These are phyloP conservation scores for Astreopora myriophthalma DNA, from an alignment of 64 coral and sea anemone genomes.

Conservation along the genomic window DNA sequence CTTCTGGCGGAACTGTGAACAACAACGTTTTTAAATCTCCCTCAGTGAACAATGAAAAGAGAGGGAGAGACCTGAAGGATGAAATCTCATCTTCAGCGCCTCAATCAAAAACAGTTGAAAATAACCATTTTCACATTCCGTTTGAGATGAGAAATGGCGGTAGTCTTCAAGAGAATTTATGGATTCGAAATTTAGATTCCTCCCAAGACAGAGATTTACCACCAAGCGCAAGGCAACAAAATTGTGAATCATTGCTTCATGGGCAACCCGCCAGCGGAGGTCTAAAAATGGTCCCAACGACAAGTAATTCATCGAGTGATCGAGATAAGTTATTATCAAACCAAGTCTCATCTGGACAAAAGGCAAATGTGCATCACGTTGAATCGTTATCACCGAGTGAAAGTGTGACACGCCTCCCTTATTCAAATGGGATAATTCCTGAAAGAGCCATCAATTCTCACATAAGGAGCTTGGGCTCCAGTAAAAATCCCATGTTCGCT, in stretches of 20 bases:
- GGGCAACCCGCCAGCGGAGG: neutral
- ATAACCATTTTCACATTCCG: neutral
- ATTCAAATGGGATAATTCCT: conserved; percentile 7
- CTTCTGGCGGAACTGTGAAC: neutral
- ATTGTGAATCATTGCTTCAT: neutral
- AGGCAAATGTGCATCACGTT: neutral
- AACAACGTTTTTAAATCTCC: neutral
- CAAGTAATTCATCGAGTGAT: neutral
- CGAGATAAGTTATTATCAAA: neutral
- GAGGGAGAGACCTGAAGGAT: neutral
- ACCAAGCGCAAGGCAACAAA: neutral
- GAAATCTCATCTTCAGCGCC: neutral
- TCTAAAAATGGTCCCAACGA: neutral
- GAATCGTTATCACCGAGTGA: neutral
- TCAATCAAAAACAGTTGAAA: neutral
- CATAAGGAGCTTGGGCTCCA: neutral
- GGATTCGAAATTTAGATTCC: neutral
- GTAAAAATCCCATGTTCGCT: neutral
- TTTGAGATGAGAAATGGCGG: neutral
- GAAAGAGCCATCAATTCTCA: neutral
- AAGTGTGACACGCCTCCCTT: neutral
- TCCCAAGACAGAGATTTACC: neutral
- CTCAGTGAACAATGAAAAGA: neutral
- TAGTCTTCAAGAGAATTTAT: neutral
- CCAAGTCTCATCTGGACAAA: neutral